Percentiles rank a stretch among this genome's conserved stretches.
phyloP scores from a whole-genome alignment of 37 sponge, comb jelly and placozoan species.

The Cladorhizidae sp. region DNA sequence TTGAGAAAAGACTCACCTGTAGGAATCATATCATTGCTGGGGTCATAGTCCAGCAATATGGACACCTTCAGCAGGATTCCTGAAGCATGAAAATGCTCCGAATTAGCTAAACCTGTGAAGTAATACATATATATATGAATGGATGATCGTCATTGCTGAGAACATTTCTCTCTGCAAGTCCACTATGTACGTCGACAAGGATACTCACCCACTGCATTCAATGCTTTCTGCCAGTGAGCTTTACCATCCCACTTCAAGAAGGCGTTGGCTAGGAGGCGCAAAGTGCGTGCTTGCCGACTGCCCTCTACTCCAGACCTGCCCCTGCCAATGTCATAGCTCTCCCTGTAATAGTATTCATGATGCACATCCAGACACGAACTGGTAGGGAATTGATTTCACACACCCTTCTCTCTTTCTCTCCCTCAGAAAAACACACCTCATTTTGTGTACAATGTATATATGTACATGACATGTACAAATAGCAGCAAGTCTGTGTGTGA shows the following conservation, averaged over 20 bases:
- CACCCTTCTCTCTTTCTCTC: too few relatives aligned
- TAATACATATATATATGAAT: neutral
- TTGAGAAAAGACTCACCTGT: slow-evolving; percentile 11
- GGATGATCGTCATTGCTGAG: neutral
- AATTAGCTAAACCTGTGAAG: slow-evolving; percentile 64
- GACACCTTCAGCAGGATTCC: slow-evolving; percentile 75
- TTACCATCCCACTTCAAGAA: slow-evolving; percentile 89
- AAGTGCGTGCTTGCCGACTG: slow-evolving; percentile 75
- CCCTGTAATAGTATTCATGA: too few relatives aligned
- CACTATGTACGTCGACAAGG: too few relatives aligned
- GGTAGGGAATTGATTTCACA: too few relatives aligned
- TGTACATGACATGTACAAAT: too few relatives aligned
- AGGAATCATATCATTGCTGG: slow-evolving; percentile 15
- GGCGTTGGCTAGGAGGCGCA: slow-evolving; percentile 87
- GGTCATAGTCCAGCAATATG: slow-evolving; percentile 67
- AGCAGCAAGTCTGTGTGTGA: too few relatives aligned
- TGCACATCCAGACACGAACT: too few relatives aligned
- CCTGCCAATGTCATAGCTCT: slow-evolving; percentile 89
- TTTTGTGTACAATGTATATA: too few relatives aligned
- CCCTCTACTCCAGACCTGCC: slow-evolving; percentile 48
- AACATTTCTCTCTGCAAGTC: too few relatives aligned
- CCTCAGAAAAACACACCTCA: too few relatives aligned
- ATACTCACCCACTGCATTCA: slow-evolving; percentile 84
- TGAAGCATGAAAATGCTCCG: slow-evolving; percentile 85
- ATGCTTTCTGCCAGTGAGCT: slow-evolving; percentile 92